Percentiles rank a stretch among this genome's conserved stretches.
Evolutionary conservation across 53 echinoderm and acorn worm species (phyloP).

Genomic region (Holothuria scabra): DNA sequence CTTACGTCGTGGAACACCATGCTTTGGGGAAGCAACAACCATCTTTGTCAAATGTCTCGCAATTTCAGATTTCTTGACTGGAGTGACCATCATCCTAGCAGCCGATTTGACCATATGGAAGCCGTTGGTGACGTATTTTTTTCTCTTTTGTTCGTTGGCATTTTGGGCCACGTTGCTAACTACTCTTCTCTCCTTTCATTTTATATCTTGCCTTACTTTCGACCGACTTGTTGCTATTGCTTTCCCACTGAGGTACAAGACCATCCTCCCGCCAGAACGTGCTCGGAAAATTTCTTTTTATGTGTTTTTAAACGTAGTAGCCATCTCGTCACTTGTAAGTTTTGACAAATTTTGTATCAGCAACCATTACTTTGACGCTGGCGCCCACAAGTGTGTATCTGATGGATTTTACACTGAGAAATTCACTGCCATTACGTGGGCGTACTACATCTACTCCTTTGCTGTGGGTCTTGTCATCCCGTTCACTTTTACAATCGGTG

Average conservation of each 20-base stretch:
- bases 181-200: background rate
- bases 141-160: background rate
- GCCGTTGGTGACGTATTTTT: background rate
- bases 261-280: background rate
- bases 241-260: background rate
- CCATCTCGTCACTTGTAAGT: too few relatives aligned
- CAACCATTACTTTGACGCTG: too few relatives aligned
- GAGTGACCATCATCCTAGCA: background rate
- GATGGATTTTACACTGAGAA: too few relatives aligned
- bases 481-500: too few relatives aligned
- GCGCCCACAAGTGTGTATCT: too few relatives aligned
- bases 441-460: too few relatives aligned
- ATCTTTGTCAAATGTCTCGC: background rate
- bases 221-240: background rate
- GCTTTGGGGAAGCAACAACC: conserved; percentile 21
- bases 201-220: background rate
- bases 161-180: background rate
- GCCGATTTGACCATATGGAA: background rate
- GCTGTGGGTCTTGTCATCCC: too few relatives aligned
- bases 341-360: too few relatives aligned
- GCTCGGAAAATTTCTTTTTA: background rate
- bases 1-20: background rate
- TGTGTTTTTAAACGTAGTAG: background rate
- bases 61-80: background rate
- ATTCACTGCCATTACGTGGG: too few relatives aligned